Evolutionary conservation across 2,888 invertebrate species (phyloP), one percentile per base, ranked within the genome.

Genomic region (Dioctria linearis): DNA sequence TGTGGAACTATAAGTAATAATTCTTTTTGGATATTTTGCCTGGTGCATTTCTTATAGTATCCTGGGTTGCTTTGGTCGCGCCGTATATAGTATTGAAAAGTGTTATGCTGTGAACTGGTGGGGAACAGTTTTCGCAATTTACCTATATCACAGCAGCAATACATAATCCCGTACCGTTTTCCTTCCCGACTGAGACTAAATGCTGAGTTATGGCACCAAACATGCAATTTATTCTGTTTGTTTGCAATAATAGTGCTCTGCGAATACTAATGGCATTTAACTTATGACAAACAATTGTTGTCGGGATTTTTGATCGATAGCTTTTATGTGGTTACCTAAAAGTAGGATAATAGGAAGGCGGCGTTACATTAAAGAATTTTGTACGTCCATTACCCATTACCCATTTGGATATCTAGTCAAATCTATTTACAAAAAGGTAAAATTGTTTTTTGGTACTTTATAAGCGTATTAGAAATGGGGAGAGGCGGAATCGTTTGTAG

Each of bases 241-340:
- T 61, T 25, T 4, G 37, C 3, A 13, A 54, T 54, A 39, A 59
- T 11, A 46, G 76, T 63, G 46, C 49, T 51, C 49, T 46, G 46
- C 46, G 46, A 73, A 51, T 75, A 49, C 59, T 59, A 25, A 13
- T 59, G 59, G 39, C 75, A 75, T 59, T n/a, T 61, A 54, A 76
- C 37, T 37, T 54, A 11, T 76, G 54, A 54, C 46, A 76, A 13
- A 25, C 25, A 25, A 25, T 25, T 25, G 25, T 25, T 25, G 25
- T 25, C 2, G 25, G 25, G 25, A 25, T 25, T 25, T 25, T 25
- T 25, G 25, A 25, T 25, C 25, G 25, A 25, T 25, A 25, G 0
- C 2, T 25, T 25, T 25, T 25, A 25, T 25, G 25, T 25, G 25
- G 25, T 25, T 25, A 25, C 25, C 25, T 25, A 25, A 25, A 25